A percentile compares a stretch with the other conserved stretches of the same genome.
phyloP scores from a whole-genome alignment of 2,113 vertebrate genomes.

The Tursiops truncatus region DNA sequence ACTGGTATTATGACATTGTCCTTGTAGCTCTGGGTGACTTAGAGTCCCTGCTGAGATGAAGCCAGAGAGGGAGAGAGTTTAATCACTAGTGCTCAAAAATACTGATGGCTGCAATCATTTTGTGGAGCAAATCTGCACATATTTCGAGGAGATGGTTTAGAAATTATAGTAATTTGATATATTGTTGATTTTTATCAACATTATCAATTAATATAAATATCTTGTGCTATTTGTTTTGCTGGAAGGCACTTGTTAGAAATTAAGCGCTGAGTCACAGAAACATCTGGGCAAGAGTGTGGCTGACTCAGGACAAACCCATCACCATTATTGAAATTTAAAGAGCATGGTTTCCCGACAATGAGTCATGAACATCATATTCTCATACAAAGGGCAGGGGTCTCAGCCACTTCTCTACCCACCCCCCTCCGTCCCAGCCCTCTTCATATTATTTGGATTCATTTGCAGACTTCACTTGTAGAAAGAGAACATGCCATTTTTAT shows the following conservation, averaged over 20 bases:
- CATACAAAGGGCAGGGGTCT: not conserved
- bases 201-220: slow-evolving; percentile 59
- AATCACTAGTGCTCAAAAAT: not conserved
- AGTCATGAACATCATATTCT: slow-evolving; percentile 16
- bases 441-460: not conserved
- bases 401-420: not conserved
- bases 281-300: slow-evolving; percentile 56
- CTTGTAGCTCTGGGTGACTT: not conserved
- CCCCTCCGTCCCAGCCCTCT: not conserved
- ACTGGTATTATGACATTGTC: not conserved
- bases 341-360: slow-evolving; percentile 47
- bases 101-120: not conserved
- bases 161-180: slow-evolving; percentile 33
- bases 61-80: not conserved
- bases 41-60: not conserved
- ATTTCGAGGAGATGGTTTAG: not conserved
- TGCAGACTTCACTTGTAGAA: not conserved
- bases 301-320: slow-evolving; percentile 69
- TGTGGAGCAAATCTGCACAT: not conserved
- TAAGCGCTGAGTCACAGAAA: slow-evolving; percentile 69
- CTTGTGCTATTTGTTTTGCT: slow-evolving; percentile 64
- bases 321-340: slow-evolving; percentile 49
- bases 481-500: not conserved
- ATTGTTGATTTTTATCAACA: slow-evolving; percentile 44
- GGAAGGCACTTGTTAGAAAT: slow-evolving; percentile 46